A percentile compares a stretch with the other conserved stretches of the same genome.
Conservation (phyloP, 2,113 vertebrate genomes). For the Mellivora capensis region DNA sequence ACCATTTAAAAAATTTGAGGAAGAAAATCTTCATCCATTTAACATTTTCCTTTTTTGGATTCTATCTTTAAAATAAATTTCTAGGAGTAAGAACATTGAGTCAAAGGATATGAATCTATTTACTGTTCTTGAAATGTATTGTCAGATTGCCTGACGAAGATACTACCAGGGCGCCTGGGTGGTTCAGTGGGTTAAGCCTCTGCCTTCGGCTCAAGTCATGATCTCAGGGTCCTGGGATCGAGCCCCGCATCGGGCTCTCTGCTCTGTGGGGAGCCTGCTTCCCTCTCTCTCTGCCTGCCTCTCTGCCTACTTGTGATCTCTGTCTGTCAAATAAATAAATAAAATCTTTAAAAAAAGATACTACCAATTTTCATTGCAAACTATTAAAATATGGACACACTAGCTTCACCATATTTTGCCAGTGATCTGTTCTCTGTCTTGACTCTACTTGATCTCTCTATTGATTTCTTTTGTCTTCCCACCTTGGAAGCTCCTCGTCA, state of each 20-base stretch:
- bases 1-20: neutral
- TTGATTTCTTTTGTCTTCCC: neutral
- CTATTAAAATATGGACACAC: neutral
- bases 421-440: neutral
- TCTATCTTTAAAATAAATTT: neutral
- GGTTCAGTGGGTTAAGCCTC: too few relatives aligned
- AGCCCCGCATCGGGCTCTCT: too few relatives aligned
- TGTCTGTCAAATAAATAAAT: too few relatives aligned
- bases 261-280: too few relatives aligned
- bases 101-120: neutral
- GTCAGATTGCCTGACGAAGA: neutral
- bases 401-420: neutral
- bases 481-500: neutral
- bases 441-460: neutral
- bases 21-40: neutral
- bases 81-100: neutral
- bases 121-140: neutral
- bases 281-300: too few relatives aligned
- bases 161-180: neutral
- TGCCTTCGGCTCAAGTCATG: too few relatives aligned
- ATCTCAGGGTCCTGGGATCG: too few relatives aligned
- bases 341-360: neutral
- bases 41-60: neutral
- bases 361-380: neutral
- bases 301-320: too few relatives aligned